Percentiles rank a stretch among this genome's conserved stretches.
phyloP scores from a whole-genome alignment of 2,797 vertebrate species.

The Pipistrellus kuhlii region DNA sequence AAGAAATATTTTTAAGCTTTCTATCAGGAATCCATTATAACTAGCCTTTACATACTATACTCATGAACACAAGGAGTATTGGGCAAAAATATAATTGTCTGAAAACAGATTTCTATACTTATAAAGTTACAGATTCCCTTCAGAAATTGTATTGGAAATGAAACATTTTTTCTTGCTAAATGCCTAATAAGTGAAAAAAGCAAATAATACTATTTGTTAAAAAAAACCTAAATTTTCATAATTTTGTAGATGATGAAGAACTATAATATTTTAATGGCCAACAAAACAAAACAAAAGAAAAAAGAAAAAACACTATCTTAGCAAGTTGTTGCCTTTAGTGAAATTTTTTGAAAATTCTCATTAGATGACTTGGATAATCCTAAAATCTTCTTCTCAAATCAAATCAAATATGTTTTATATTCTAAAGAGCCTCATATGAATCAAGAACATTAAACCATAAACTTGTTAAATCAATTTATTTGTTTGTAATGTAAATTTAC shows the following conservation, averaged over 20 bases:
- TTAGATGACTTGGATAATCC: constrained; percentile 40
- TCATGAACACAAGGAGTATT: constrained; percentile 43
- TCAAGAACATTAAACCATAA: constrained; percentile 59
- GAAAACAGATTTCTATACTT: constrained; percentile 44
- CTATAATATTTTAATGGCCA: constrained; percentile 35
- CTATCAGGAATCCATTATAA: not conserved
- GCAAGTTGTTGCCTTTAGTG: constrained; percentile 2
- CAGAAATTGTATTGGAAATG: constrained; percentile 14
- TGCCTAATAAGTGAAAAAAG: constrained; percentile 27
- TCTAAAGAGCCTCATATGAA: constrained; percentile 66
- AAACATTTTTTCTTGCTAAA: constrained; percentile 57
- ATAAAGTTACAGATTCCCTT: not conserved
- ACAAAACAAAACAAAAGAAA: constrained; percentile 11
- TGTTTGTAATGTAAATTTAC: constrained; percentile 74
- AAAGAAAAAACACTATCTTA: not conserved
- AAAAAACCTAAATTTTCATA: constrained; percentile 37
- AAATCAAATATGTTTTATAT: not conserved
- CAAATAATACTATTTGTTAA: constrained; percentile 38
- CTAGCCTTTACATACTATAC: not conserved
- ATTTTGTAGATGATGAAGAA: constrained; percentile 46
- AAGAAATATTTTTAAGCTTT: constrained; percentile 46
- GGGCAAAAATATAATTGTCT: not conserved
- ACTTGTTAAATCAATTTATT: constrained; percentile 68
- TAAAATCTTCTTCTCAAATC: not conserved
- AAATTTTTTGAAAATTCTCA: constrained; percentile 60